phyloP scores from a whole-genome alignment of 2,797 vertebrate species.

The Eleutherodactylus coqui region DNA sequence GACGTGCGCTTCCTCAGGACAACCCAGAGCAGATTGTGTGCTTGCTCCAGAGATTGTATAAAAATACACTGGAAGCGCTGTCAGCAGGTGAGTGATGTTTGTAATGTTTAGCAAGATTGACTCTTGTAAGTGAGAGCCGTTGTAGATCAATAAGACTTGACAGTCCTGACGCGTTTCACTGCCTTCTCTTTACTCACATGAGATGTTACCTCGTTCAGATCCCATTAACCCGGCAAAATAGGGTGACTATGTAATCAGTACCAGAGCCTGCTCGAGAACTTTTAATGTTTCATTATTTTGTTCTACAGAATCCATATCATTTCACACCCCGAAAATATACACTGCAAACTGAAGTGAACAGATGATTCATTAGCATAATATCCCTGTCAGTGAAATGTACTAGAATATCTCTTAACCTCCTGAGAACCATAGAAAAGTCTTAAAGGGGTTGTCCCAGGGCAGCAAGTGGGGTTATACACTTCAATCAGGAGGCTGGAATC shows the following conservation, averaged over 20 bases:
- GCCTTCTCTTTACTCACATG: constrained; percentile 13
- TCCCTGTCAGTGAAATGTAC: neutral
- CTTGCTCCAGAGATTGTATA: neutral
- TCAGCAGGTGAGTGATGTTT: neutral
- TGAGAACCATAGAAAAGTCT: too few relatives aligned
- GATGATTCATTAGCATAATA: neutral
- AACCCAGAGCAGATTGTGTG: neutral
- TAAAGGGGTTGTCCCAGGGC: neutral
- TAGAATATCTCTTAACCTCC: neutral
- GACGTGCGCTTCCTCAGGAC: too few relatives aligned
- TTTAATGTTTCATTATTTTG: constrained; percentile 9
- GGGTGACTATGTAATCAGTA: constrained; percentile 23
- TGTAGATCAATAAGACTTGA: constrained; percentile 29
- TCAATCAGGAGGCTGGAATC: too few relatives aligned
- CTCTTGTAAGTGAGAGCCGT: constrained; percentile 23
- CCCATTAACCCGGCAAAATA: constrained; percentile 32
- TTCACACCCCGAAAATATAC: too few relatives aligned
- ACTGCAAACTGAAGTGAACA: neutral
- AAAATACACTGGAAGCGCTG: neutral
- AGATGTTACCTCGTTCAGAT: constrained; percentile 14
- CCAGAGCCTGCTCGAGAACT: neutral
- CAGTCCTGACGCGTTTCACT: constrained; percentile 13
- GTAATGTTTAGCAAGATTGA: constrained; percentile 29
- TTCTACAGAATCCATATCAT: constrained; percentile 15
- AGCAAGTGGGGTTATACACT: too few relatives aligned